Evolutionary conservation across 2,888 invertebrate genomes (phyloP), one percentile per base, ranked within the genome.

Genomic region (Cancer borealis): DNA sequence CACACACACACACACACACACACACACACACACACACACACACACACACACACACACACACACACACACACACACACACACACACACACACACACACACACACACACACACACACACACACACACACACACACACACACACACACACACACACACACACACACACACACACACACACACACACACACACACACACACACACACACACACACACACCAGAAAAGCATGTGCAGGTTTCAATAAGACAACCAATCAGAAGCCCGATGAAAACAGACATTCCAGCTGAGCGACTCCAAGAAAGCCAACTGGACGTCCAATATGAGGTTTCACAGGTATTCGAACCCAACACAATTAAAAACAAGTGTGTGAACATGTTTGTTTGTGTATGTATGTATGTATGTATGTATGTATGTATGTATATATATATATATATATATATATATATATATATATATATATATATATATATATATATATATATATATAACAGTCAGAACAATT

Each of bases 11-110:
- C 66, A 8, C 66, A 66, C 14, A 8, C 66, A 66, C 66, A 66
- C 66, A 66, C 66, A 66, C 66, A 66, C 66, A 66, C 66, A 66
- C 66, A 66, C 66, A 66, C 66, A 66, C 66, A 66, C 66, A 66
- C 66, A 66, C 66, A 66, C 66, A 66, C 66, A 66, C 66, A 66
- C 66, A 66, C 66, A 66, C 66, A 66, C 66, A 66, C 66, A 66
- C 66, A 66, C 66, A 66, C 66, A 66, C 66, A 66, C 66, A 66
- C 66, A 66, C 4, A 21, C 66, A 66, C 66, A 66, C 66, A 8
- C 66, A 66, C 66, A 66, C 66, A 66, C 66, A 66, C 66, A 66
- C 66, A 66, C 66, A 66, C 66, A 8, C 66, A 66, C 66, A 66
- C 66, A 8, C 66, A 66, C 14, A 8, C 66, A 66, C 66, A 66